Percentiles rank a stretch among this genome's conserved stretches.
phyloP scores from a whole-genome alignment of 2,797 vertebrate species.

The Pseudochirops cupreus region DNA sequence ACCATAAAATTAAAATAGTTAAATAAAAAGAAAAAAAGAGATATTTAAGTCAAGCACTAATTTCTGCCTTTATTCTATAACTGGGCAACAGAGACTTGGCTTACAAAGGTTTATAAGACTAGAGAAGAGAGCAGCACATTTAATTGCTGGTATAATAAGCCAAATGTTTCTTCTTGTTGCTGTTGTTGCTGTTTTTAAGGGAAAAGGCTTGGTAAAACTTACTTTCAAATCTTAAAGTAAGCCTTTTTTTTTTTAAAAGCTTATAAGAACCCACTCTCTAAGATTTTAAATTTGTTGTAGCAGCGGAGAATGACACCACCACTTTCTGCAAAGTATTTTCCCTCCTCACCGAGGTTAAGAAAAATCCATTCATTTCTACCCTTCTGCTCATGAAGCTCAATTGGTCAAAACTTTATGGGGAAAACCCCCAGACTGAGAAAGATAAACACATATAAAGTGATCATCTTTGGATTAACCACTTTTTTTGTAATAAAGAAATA shows the following conservation, averaged over 20 bases:
- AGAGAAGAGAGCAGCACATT: slow-evolving; percentile 57
- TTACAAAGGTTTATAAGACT: slow-evolving; percentile 50
- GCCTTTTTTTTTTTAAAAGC: slow-evolving; percentile 39
- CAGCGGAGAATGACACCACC: slow-evolving; percentile 58
- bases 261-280: slow-evolving; percentile 45
- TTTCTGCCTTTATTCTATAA: slow-evolving; percentile 73
- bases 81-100: slow-evolving; percentile 62
- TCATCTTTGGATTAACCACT: slow-evolving; percentile 71
- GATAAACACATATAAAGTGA: slow-evolving; percentile 77
- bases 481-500: slow-evolving; percentile 74
- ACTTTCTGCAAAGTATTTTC: slow-evolving; percentile 23
- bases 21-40: slow-evolving; percentile 79
- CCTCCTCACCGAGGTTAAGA: slow-evolving; percentile 40
- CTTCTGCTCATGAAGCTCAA: slow-evolving; percentile 67
- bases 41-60: slow-evolving; percentile 76
- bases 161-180: not conserved
- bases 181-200: not conserved
- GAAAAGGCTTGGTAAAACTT: slow-evolving; percentile 63
- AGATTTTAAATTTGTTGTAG: not conserved
- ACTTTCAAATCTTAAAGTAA: slow-evolving; percentile 69
- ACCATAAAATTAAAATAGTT: slow-evolving; percentile 81
- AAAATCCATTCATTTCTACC: slow-evolving; percentile 67
- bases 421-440: slow-evolving; percentile 77
- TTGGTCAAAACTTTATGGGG: slow-evolving; percentile 79
- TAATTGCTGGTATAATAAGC: slow-evolving; percentile 70